Evolutionary conservation across 2,113 vertebrate genomes (phyloP), one percentile per base, ranked within the genome.

Genomic region (Thunnus thynnus): DNA sequence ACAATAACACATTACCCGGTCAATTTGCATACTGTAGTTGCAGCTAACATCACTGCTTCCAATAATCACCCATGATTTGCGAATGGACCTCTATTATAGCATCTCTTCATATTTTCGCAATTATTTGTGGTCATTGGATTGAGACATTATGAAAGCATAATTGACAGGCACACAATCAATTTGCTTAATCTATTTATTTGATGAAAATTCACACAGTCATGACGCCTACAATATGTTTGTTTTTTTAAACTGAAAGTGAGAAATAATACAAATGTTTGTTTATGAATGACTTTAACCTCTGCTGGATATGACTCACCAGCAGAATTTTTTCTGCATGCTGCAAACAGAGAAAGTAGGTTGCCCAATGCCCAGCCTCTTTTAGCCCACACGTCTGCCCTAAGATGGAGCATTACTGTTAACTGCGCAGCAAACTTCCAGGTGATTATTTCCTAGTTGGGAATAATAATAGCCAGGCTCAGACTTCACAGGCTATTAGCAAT

Each of bases 1-100:
- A 83, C 82, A 50, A 62, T 70, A 72, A 89, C 78, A 89, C 84
- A 88, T 80, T 58, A 78, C 71, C 77, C 32, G 22, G 8, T 65
- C 50, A 64, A 83, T 88, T 76, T 86, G 47, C 79, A 84, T 86
- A 55, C 41, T 56, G 64, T 63, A 72, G 54, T 41, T 72, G 58
- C 22, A n/a, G 25, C 67, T 52, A 72, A 76, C 70, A 41, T 78
- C 63, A 71, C 25, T 56, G 47, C 71, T 69, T 84, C 47, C 2
- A 74, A 67, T 89, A 67, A 85, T 71, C 54, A 71, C 46, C 79
- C 10, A 20, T 36, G 36, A 78, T 85, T 82, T 66, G 20, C 66
- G 83, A 54, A 85, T 60, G 76, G 69, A 54, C 72, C 32, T 74
- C 44, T 52, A n/a, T 71, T 74, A 84, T 13, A 70, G 54, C 14